phyloP scores from a whole-genome alignment of 2,797 vertebrate genomes.

The Oreochromis mossambicus region DNA sequence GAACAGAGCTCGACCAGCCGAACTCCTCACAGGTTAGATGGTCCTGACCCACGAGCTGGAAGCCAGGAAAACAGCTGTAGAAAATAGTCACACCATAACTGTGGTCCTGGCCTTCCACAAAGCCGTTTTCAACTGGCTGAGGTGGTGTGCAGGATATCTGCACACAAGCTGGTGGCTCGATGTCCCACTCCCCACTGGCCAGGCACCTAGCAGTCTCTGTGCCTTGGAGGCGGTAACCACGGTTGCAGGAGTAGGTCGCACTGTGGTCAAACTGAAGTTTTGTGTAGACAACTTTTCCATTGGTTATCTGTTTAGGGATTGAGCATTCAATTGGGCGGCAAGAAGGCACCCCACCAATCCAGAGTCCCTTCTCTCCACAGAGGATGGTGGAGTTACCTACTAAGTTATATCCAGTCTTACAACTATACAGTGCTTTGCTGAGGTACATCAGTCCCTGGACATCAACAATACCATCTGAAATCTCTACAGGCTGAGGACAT shows the following conservation, averaged over 20 bases:
- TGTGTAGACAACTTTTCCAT: constrained; percentile 82
- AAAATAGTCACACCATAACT: constrained; percentile 94
- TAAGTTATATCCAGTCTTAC: constrained; percentile 87
- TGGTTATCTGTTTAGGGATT: constrained; percentile 79
- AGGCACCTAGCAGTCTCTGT: constrained; percentile 81
- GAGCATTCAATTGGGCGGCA: constrained; percentile 91
- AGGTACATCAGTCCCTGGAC: constrained; percentile 96
- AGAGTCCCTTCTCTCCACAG: constrained; percentile 91
- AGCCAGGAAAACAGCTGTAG: constrained; percentile 96
- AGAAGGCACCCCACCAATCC: constrained; percentile 86
- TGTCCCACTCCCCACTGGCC: constrained; percentile 86
- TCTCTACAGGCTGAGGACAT: constrained; percentile 90
- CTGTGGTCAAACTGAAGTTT: constrained; percentile 86
- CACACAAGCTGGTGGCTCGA: constrained; percentile 79
- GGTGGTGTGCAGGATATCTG: constrained; percentile 88
- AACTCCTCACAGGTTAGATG: constrained; percentile 92
- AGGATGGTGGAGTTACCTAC: constrained; percentile 87
- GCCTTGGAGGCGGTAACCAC: constrained; percentile 88
- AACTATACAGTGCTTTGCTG: constrained; percentile 92
- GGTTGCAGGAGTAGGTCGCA: constrained; percentile 84
- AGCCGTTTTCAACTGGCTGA: constrained; percentile 89
- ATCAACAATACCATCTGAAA: constrained; percentile 89
- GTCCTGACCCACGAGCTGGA: constrained; percentile 87
- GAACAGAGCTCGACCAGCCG: constrained; percentile 89
- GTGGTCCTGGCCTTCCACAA: constrained; percentile 94